Conservation (phyloP, 2,113 vertebrate species). For the Rhea americana region DNA sequence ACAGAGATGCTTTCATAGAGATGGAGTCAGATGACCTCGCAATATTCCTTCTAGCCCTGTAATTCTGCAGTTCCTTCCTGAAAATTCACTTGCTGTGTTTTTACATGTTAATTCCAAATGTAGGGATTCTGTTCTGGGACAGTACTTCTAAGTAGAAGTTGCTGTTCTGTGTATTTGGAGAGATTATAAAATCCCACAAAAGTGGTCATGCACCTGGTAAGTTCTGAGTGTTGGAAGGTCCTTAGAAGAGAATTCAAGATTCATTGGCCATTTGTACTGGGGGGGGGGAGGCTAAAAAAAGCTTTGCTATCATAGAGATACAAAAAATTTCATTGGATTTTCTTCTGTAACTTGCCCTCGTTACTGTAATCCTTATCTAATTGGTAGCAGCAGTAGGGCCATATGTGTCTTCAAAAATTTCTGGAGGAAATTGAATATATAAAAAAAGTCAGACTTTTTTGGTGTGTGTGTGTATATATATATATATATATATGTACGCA, state of each 20-base stretch:
- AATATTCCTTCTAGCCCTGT: neutral
- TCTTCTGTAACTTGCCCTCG: neutral
- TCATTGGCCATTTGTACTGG: neutral
- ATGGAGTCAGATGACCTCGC: neutral
- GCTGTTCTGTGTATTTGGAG: slow-evolving; percentile 16
- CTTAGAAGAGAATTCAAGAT: slow-evolving; percentile 11
- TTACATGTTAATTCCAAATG: neutral
- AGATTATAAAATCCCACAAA: neutral
- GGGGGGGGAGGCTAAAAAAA: neutral
- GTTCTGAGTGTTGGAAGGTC: neutral
- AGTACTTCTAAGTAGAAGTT: neutral
- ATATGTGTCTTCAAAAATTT: neutral
- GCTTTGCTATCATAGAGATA: neutral
- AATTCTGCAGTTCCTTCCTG: neutral
- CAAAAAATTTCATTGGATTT: neutral
- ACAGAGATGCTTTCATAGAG: neutral
- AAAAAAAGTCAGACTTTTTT: neutral
- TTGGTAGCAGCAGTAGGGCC: neutral
- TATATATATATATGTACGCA: neutral
- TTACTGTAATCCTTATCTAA: neutral
- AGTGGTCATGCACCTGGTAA: slow-evolving; percentile 37
- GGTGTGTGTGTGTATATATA: too few relatives aligned
- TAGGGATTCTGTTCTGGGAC: neutral
- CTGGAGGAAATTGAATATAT: neutral
- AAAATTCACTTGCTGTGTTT: neutral